phyloP scores from a whole-genome alignment of 2,113 vertebrate species.

The Pseudolaguvia tuberculata region DNA sequence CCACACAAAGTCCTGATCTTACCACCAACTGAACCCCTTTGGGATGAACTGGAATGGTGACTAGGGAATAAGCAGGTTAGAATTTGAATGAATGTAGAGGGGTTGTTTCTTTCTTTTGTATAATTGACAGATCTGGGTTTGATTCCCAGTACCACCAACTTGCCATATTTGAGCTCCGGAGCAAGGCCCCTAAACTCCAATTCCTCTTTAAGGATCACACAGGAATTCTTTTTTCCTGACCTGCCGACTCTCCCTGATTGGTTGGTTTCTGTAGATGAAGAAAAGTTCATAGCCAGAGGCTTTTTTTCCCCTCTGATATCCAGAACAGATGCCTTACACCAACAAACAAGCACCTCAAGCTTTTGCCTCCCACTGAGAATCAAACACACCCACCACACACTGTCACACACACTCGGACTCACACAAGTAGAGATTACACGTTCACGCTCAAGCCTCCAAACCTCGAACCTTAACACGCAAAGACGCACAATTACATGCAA shows the following conservation, averaged over 20 bases:
- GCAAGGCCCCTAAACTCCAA: too few species aligned
- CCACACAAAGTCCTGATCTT: too few species aligned
- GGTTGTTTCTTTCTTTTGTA: too few species aligned
- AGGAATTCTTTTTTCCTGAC: slow-evolving; percentile 54
- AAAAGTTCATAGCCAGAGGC: slow-evolving; percentile 56
- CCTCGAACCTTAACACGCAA: background rate
- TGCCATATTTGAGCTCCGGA: too few species aligned
- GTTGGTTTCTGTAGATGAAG: slow-evolving; percentile 19
- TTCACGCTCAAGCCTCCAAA: background rate
- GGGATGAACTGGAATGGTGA: too few species aligned
- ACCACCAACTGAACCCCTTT: too few species aligned
- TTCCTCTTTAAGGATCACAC: too few species aligned
- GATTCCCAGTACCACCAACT: too few species aligned
- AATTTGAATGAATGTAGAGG: too few species aligned
- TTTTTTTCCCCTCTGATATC: slow-evolving; percentile 61
- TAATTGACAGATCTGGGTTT: too few species aligned
- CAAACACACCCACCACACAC: background rate
- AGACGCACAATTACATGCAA: slow-evolving; percentile 6
- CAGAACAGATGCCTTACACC: slow-evolving; percentile 75
- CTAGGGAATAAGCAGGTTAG: too few species aligned
- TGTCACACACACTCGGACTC: slow-evolving; percentile 8
- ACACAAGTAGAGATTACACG: slow-evolving; percentile 4
- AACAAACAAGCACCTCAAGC: slow-evolving; percentile 68
- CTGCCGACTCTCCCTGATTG: slow-evolving; percentile 49
- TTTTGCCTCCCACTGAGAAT: slow-evolving; percentile 57